These are phyloP conservation scores for Halictus ligatus DNA, from an alignment of 2,888 invertebrate species.

Conservation along the genomic window DNA sequence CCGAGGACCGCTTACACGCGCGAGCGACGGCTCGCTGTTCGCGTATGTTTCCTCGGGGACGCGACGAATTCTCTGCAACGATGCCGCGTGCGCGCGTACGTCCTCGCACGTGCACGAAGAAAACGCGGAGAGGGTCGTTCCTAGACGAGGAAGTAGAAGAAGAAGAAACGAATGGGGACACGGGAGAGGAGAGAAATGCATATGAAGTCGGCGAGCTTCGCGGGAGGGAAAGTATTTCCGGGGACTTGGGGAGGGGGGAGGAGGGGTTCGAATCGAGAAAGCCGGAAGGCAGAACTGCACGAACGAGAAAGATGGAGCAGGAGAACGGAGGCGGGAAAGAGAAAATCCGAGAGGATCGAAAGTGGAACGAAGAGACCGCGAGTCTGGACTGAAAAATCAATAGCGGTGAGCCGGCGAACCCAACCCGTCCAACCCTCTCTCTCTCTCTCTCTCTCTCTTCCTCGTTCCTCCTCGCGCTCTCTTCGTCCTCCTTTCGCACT, in stretches of 20 bases:
- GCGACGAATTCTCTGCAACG: neutral
- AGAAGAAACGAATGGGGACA: conserved; percentile 46
- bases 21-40: conserved; percentile 14
- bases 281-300: conserved; percentile 36
- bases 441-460: conserved; percentile 36
- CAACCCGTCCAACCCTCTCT: conserved; percentile 78
- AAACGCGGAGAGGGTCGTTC: neutral
- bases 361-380: conserved; percentile 79
- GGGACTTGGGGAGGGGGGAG: conserved; percentile 37
- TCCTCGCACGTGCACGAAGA: conserved; percentile 24
- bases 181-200: conserved; percentile 28
- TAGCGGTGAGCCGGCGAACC: conserved; percentile 84
- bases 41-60: neutral
- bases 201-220: conserved; percentile 13
- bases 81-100: neutral
- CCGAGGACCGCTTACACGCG: conserved; percentile 49
- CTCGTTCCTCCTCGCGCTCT: conserved; percentile 48
- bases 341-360: conserved; percentile 66
- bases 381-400: conserved; percentile 84
- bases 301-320: conserved; percentile 54
- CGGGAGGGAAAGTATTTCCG: conserved; percentile 58
- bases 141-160: conserved; percentile 24
- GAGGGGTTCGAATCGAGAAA: conserved; percentile 23
- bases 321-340: conserved; percentile 65
- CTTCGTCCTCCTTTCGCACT: conserved; percentile 28